Conservation (phyloP, 2,888 invertebrate species). For the Rhodophaea formosa region DNA sequence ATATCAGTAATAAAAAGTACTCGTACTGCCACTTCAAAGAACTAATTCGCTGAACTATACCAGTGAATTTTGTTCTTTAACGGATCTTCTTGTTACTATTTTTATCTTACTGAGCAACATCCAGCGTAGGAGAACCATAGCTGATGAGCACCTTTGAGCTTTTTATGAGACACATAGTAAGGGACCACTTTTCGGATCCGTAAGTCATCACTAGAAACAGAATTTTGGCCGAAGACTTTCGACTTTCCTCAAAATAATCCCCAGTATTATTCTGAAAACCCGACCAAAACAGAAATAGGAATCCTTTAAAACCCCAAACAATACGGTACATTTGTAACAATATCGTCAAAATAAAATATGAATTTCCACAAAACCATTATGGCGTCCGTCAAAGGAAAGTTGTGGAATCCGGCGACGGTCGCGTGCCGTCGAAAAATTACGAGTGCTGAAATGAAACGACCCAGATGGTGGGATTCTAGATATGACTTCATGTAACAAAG, state of each 20-base stretch:
- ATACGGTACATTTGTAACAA: conserved; percentile 13
- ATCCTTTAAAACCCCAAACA: conserved; percentile 2
- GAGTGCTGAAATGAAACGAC: conserved; percentile 23
- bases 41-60: too few relatives aligned
- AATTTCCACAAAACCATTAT: conserved; percentile 17
- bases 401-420: conserved; percentile 20
- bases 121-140: too few relatives aligned
- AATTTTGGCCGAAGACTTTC: too few relatives aligned
- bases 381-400: conserved; percentile 25
- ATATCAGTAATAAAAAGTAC: too few relatives aligned
- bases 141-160: too few relatives aligned
- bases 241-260: not conserved
- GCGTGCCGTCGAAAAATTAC: conserved; percentile 25
- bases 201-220: too few relatives aligned
- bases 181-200: too few relatives aligned
- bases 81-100: too few relatives aligned
- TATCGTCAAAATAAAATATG: conserved; percentile 17
- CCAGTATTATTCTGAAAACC: not conserved
- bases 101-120: too few relatives aligned
- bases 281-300: not conserved
- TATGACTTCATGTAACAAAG: conserved; percentile 9
- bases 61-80: too few relatives aligned
- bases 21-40: too few relatives aligned
- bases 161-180: too few relatives aligned
- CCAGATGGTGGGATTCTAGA: conserved; percentile 11